phyloP scores from a whole-genome alignment of 2,113 vertebrate genomes.

The Gobio gobio region DNA sequence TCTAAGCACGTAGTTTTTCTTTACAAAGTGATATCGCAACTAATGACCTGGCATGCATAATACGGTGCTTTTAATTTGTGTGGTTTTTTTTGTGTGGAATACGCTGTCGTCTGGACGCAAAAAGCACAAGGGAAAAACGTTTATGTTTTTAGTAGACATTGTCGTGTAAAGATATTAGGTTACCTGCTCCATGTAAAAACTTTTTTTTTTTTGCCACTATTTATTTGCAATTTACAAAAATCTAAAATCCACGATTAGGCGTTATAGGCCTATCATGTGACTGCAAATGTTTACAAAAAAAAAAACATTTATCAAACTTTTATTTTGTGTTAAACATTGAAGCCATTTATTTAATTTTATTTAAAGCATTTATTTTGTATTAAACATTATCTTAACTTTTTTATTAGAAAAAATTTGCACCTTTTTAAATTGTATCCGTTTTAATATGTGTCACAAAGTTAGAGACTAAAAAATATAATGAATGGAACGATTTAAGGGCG shows the following conservation, averaged over 20 bases:
- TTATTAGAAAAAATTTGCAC: neutral
- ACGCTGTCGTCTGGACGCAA: too few relatives aligned
- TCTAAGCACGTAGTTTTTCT: too few relatives aligned
- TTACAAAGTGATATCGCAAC: too few relatives aligned
- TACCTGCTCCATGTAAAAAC: neutral
- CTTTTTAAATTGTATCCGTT: neutral
- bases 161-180: too few relatives aligned
- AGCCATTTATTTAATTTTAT: too few relatives aligned
- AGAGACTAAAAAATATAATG: neutral
- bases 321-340: neutral
- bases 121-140: too few relatives aligned
- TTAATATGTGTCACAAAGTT: neutral
- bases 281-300: neutral
- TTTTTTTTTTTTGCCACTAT: neutral
- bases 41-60: too few relatives aligned
- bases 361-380: neutral
- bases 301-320: neutral
- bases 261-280: neutral
- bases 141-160: too few relatives aligned
- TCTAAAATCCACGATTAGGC: neutral
- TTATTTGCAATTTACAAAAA: neutral
- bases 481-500: constrained; percentile 14
- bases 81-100: too few relatives aligned
- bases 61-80: too few relatives aligned
- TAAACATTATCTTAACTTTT: neutral